These are phyloP conservation scores for Nephrotoma guestfalica DNA, from an alignment of 2,888 invertebrate species.

Conservation along the genomic window DNA sequence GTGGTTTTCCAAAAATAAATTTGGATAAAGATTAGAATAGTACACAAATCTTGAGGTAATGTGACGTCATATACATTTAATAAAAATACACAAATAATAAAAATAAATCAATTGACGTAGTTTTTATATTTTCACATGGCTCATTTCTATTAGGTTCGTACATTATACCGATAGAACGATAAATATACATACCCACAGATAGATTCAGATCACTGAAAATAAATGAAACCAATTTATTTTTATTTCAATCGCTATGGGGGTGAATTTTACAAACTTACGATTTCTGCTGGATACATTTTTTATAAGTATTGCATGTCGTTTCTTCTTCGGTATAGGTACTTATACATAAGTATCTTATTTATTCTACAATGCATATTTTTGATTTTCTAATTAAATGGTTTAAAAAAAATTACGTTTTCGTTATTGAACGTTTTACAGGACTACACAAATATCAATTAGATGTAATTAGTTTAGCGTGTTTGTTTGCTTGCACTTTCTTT, in stretches of 20 bases:
- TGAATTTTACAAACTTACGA: neutral
- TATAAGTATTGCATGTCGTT: too few species aligned
- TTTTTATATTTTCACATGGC: neutral
- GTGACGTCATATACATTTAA: neutral
- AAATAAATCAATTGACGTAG: neutral
- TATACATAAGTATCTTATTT: too few species aligned
- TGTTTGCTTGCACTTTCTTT: too few species aligned
- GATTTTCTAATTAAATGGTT: too few species aligned
- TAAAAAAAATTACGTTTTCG: too few species aligned
- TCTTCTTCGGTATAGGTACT: too few species aligned
- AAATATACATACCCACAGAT: neutral
- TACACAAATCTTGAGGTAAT: neutral
- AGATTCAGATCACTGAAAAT: neutral
- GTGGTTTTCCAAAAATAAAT: neutral
- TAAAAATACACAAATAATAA: neutral
- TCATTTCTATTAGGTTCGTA: neutral
- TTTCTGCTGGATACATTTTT: too few species aligned
- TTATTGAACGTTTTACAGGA: too few species aligned
- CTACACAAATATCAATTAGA: too few species aligned
- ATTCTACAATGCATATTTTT: too few species aligned
- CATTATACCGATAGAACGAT: too few species aligned
- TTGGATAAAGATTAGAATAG: neutral
- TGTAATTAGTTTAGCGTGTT: too few species aligned
- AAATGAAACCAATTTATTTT: neutral
- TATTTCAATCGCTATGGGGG: neutral